These are phyloP conservation scores for Turritopsis dohrnii DNA, from an alignment of 30 jellyfish, hydroid and myxozoan genomes.

Conservation along the genomic window DNA sequence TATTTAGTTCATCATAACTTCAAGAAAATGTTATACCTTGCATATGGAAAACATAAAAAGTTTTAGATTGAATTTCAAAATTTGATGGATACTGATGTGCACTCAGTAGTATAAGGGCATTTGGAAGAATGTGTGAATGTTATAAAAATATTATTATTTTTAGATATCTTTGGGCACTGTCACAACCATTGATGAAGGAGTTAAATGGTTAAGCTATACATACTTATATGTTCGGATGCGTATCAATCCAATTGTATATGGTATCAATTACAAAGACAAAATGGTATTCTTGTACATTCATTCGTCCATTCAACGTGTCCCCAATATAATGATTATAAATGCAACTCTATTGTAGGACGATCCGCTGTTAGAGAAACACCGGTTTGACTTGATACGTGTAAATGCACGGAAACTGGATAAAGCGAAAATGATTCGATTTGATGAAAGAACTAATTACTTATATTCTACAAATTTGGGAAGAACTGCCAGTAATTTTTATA, in stretches of 20 bases:
- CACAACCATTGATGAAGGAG: constrained; percentile 93
- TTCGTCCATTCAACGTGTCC: not conserved
- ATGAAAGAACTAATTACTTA: constrained; percentile 73
- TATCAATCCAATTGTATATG: constrained; percentile 91
- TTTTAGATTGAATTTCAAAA: too few species aligned
- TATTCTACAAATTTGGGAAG: constrained; percentile 90
- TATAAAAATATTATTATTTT: too few species aligned
- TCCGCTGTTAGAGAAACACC: constrained; percentile 57
- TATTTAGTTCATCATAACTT: not conserved
- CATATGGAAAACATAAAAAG: too few species aligned
- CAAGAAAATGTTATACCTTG: too few species aligned
- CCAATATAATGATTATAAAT: not conserved
- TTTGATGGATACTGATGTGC: too few species aligned
- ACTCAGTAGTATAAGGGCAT: too few species aligned
- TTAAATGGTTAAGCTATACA: constrained; percentile 91
- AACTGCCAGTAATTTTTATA: constrained; percentile 82
- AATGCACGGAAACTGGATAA: constrained; percentile 66
- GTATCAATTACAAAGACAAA: constrained; percentile 75
- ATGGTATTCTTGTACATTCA: constrained; percentile 30
- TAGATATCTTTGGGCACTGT: constrained; percentile 94
- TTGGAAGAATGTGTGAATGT: too few species aligned
- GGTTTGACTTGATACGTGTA: constrained; percentile 51
- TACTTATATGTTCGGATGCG: constrained; percentile 95
- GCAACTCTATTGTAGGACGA: constrained; percentile 45
- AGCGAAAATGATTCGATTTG: constrained; percentile 86